phyloP scores from a whole-genome alignment of 35 echinoderm and acorn worm genomes.

The Ophioderma brevispina region DNA sequence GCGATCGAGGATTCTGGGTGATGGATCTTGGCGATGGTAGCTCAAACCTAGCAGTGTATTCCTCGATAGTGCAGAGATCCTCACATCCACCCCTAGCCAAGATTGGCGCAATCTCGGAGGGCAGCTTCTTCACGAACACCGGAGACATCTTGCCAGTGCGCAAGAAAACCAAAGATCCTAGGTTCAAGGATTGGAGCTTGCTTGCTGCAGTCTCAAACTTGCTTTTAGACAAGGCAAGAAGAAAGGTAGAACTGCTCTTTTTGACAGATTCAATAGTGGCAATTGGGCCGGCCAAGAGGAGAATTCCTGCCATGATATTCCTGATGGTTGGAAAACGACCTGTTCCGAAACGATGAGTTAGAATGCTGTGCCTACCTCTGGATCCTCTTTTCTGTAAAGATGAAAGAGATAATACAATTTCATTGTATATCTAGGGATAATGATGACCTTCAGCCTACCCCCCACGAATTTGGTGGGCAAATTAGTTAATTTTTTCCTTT shows the following conservation, averaged over 20 bases:
- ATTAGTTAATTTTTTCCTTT: too few species aligned
- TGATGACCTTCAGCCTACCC: too few species aligned
- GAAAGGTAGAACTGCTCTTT: neutral
- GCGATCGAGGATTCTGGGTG: neutral
- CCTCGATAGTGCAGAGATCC: neutral
- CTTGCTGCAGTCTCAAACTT: neutral
- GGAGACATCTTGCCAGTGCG: neutral
- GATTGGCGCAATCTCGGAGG: neutral
- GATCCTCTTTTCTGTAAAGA: too few species aligned
- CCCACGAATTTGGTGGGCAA: too few species aligned
- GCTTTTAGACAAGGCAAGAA: neutral
- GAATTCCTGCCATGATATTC: neutral
- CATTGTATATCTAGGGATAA: too few species aligned
- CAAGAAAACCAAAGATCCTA: neutral
- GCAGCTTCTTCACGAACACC: neutral
- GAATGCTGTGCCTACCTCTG: too few species aligned
- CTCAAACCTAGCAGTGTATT: neutral
- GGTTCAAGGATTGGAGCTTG: neutral
- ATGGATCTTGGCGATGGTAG: neutral
- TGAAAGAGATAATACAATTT: too few species aligned
- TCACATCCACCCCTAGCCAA: neutral
- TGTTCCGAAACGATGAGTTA: neutral
- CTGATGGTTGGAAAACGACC: neutral
- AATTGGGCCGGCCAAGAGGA: neutral
- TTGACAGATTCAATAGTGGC: neutral